Percentiles rank a stretch among this genome's conserved stretches.
Evolutionary conservation across 35 echinoderm and acorn worm genomes (phyloP).

Genomic region (Chiridota heheva): DNA sequence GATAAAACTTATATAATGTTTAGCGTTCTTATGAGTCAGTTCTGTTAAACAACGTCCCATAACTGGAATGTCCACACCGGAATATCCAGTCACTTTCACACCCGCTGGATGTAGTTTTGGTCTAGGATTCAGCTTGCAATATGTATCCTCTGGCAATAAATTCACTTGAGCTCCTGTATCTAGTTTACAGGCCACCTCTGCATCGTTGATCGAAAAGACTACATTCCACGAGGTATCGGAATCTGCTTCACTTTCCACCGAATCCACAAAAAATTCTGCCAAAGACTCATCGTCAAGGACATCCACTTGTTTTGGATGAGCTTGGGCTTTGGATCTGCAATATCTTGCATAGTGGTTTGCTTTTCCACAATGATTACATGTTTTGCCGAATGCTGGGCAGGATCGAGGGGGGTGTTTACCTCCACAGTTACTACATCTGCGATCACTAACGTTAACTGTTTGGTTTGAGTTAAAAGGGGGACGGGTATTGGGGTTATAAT

Average conservation of each 20-base stretch:
- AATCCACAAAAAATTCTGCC: conserved; percentile 23
- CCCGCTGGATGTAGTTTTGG: neutral
- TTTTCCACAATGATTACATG: too few species aligned
- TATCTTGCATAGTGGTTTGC: too few species aligned
- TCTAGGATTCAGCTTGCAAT: conserved; percentile 20
- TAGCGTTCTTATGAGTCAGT: conserved; percentile 1
- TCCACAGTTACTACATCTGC: neutral
- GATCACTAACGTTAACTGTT: too few species aligned
- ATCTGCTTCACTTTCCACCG: neutral
- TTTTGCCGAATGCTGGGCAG: too few species aligned
- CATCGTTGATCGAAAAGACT: neutral
- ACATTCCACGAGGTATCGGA: conserved; percentile 12
- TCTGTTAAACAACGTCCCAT: conserved; percentile 48
- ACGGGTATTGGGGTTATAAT: too few species aligned
- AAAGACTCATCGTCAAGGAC: neutral
- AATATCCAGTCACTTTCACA: conserved; percentile 30
- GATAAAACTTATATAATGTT: conserved; percentile 35
- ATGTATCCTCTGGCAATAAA: conserved; percentile 35
- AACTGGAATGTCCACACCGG: conserved; percentile 6
- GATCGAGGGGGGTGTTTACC: too few species aligned
- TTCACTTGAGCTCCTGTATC: conserved; percentile 71
- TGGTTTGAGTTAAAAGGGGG: too few species aligned
- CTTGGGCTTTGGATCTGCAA: too few species aligned
- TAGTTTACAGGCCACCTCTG: conserved; percentile 36
- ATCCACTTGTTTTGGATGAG: too few species aligned